Conservation (phyloP, 2,797 vertebrate genomes). For the Leptoclinus maculatus region DNA sequence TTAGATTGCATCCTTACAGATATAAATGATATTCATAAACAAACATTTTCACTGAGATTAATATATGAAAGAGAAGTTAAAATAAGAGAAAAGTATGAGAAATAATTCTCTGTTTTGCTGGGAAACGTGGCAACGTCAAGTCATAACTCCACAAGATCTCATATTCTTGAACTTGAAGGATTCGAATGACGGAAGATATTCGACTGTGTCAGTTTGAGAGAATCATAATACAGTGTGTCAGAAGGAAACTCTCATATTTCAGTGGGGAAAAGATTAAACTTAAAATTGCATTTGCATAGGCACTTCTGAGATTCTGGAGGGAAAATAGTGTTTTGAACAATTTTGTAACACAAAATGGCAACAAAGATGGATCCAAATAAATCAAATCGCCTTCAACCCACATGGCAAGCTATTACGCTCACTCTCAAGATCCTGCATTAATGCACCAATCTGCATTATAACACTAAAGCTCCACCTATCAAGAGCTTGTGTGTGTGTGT, state of each 20-base stretch:
- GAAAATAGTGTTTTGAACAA: constrained; percentile 34
- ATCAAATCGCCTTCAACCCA: constrained; percentile 51
- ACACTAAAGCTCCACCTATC: constrained; percentile 66
- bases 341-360: constrained; percentile 42
- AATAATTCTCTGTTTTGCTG: constrained; percentile 31
- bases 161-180: constrained; percentile 35
- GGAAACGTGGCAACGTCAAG: constrained; percentile 1
- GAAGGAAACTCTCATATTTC: constrained; percentile 8
- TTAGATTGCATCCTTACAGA: background rate
- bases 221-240: constrained; percentile 5
- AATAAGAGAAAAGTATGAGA: background rate
- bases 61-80: constrained; percentile 6
- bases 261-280: constrained; percentile 4
- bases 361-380: constrained; percentile 52
- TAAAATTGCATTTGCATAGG: constrained; percentile 11
- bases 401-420: constrained; percentile 56
- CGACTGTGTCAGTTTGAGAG: background rate
- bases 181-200: constrained; percentile 33
- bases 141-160: constrained; percentile 45
- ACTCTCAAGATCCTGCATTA: constrained; percentile 60
- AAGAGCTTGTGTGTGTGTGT: constrained; percentile 31
- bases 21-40: constrained; percentile 18
- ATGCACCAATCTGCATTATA: constrained; percentile 74
- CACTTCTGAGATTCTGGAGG: constrained; percentile 15
- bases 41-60: background rate